phyloP scores from a whole-genome alignment of 2,888 invertebrate genomes.

The Timema podura region DNA sequence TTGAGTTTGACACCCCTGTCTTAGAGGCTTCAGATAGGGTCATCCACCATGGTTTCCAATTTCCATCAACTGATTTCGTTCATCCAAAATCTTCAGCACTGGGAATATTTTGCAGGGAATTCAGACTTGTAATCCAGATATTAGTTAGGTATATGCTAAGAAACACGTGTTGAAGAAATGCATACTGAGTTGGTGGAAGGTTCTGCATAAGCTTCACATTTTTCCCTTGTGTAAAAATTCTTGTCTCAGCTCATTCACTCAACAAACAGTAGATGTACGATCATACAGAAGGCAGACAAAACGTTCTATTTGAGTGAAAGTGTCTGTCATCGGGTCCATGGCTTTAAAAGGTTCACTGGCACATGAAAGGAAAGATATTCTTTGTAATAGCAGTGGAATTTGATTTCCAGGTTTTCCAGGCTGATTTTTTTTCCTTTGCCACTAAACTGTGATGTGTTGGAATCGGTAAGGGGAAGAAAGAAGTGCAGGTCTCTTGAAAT shows the following conservation, averaged over 20 bases:
- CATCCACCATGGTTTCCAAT: background rate
- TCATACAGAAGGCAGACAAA: background rate
- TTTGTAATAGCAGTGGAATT: background rate
- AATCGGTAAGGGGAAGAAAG: background rate
- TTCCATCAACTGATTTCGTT: background rate
- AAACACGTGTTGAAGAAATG: conserved; percentile 6
- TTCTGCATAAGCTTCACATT: conserved; percentile 8
- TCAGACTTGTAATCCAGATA: conserved; percentile 5
- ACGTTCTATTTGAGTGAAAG: conserved; percentile 8
- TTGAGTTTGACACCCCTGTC: no score
- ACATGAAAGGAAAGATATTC: background rate
- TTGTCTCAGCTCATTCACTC: background rate
- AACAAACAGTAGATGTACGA: background rate
- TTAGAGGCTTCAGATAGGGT: conserved; percentile 5
- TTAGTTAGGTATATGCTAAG: conserved; percentile 1
- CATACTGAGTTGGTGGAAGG: background rate
- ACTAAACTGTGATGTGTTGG: background rate
- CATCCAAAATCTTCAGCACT: conserved; percentile 1
- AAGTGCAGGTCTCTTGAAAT: background rate
- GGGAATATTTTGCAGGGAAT: background rate
- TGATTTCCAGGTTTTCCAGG: background rate
- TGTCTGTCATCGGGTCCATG: background rate
- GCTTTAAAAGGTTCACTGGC: background rate
- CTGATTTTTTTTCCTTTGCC: background rate
- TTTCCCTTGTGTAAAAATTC: background rate